Evolutionary conservation across 2,113 vertebrate species (phyloP), one percentile per base, ranked within the genome.

Genomic region (Pelodiscus sinensis): DNA sequence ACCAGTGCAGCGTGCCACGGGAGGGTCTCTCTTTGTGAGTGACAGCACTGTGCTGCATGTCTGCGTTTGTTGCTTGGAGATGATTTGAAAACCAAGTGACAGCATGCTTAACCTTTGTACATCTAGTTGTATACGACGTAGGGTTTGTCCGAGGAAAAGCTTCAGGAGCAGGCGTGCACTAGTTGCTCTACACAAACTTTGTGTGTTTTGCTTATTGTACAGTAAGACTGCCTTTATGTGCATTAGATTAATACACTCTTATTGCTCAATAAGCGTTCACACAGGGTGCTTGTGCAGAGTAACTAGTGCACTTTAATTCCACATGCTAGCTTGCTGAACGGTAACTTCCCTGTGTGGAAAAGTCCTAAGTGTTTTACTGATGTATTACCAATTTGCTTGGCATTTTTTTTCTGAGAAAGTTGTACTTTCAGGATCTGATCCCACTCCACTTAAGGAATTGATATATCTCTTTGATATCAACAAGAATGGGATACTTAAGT

Each of bases 41-140:
- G 94, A 62, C 81, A 25, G 78, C n/a, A 12, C 77, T 0, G 2
- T 55, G 60, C 0, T 1, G 31, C 5, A 38, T 35, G 75, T 16
- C 79, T 16, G 21, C 13, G 54, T 15, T 58, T 21, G 29, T 18
- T 22, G 0, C 25, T 31, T 27, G 85, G 78, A 54, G 55, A 27
- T 56, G 80, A 44, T 38, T 87, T 14, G 65, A 50, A 18, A 56
- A 27, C 82, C 51, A 2, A 10, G 77, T 1, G 73, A 35, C 54
- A 54, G 84, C 3, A 1, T 10, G 16, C 54, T 84, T 10, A 31
- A 2, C 68, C n/a, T 81, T 4, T 16, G 21, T 21, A 3, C 2
- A 0, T 7, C 68, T 22, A 1, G 29, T 14, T 0, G 24, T 29
- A 78, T 5, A 18, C 55, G 18, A 0, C 50, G n/a, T 35, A n/a